phyloP scores from a whole-genome alignment of 1,140 invertebrate genomes.

The Bombus difficillimus region DNA sequence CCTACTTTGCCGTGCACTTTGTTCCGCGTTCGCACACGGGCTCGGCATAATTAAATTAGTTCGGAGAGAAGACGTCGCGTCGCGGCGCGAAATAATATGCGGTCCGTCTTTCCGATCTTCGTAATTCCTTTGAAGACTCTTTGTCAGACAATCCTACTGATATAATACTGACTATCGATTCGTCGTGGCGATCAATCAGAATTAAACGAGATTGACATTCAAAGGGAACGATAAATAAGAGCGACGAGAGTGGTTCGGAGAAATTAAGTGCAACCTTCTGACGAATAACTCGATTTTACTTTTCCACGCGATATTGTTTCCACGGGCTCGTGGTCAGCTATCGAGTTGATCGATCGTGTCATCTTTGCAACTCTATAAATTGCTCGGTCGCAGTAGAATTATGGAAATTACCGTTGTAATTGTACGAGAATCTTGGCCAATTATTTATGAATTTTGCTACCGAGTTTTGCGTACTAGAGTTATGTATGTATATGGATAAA shows the following conservation, averaged over 20 bases:
- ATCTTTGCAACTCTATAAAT: neutral
- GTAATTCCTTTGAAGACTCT: conserved; percentile 47
- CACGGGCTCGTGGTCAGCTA: neutral
- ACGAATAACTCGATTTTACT: conserved; percentile 14
- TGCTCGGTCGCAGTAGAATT: neutral
- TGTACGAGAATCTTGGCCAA: too few species aligned
- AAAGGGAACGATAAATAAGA: conserved; percentile 34
- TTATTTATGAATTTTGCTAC: too few species aligned
- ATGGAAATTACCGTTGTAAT: too few species aligned
- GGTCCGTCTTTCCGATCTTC: conserved; percentile 42
- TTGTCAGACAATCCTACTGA: neutral
- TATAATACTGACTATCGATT: conserved; percentile 38
- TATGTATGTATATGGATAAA: too few species aligned
- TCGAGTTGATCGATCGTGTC: too few species aligned
- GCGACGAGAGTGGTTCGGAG: neutral
- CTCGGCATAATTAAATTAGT: conserved; percentile 60
- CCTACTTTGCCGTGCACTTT: conserved; percentile 22
- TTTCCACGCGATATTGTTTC: neutral
- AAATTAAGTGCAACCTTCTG: neutral
- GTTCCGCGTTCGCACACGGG: neutral
- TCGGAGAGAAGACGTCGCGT: conserved; percentile 36
- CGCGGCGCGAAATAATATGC: conserved; percentile 43
- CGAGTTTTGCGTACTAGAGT: too few species aligned
- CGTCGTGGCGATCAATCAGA: conserved; percentile 25
- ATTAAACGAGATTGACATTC: conserved; percentile 43